Conservation (phyloP, 2,797 vertebrate species). For the Gila robusta region DNA sequence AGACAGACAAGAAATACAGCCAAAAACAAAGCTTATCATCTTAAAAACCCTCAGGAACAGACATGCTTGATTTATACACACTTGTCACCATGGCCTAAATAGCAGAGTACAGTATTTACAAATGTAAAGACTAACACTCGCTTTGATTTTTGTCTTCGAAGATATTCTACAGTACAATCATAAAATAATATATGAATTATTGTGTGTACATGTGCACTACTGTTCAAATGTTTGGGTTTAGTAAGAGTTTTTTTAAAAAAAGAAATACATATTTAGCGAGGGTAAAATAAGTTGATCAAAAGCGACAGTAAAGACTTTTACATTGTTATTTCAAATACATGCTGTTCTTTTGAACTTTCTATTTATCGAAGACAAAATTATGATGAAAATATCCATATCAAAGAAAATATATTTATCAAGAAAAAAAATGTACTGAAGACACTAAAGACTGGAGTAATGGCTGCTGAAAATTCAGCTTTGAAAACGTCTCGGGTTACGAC, state of each 20-base stretch:
- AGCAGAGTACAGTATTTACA: background rate
- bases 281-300: background rate
- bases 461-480: no score
- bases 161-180: background rate
- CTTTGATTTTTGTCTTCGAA: background rate
- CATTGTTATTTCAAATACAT: background rate
- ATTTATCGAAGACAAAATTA: background rate
- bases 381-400: background rate
- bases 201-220: background rate
- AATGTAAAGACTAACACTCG: background rate
- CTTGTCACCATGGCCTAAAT: background rate
- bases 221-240: background rate
- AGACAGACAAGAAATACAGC: conserved; percentile 6
- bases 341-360: background rate
- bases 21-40: background rate
- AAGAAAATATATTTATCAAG: background rate
- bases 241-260: no score
- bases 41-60: background rate
- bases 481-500: no score
- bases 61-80: background rate
- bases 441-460: background rate
- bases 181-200: background rate
- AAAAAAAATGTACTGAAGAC: background rate
- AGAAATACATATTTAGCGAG: background rate
- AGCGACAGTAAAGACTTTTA: background rate